Conservation (phyloP, 2,113 vertebrate genomes). For the Columbina picui region DNA sequence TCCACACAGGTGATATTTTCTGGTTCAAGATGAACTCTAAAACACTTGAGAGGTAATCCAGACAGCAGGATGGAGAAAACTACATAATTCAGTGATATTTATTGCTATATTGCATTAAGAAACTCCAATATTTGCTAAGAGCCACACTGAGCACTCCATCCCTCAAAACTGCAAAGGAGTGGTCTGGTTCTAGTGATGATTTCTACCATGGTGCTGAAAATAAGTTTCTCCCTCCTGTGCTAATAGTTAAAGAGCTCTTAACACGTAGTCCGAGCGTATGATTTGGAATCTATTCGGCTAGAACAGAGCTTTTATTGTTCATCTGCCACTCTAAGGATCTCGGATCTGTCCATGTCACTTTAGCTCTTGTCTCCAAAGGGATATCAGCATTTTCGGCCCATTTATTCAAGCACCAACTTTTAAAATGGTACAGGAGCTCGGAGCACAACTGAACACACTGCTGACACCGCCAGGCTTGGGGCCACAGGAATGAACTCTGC, state of each 20-base stretch:
- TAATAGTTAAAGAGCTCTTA: background rate
- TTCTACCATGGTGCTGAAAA: background rate
- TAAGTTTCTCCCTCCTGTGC: background rate
- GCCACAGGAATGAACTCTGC: slow-evolving; percentile 8
- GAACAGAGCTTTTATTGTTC: slow-evolving; percentile 32
- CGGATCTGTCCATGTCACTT: slow-evolving; percentile 44
- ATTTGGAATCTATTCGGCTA: slow-evolving; percentile 17
- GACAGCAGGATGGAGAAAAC: background rate
- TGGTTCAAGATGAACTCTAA: background rate
- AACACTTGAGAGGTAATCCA: background rate
- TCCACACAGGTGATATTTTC: background rate
- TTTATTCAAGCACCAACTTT: slow-evolving; percentile 40
- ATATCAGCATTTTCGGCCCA: slow-evolving; percentile 38
- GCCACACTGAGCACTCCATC: background rate
- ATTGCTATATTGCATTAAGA: background rate
- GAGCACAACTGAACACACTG: slow-evolving; percentile 6
- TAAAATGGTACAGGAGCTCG: slow-evolving; percentile 4
- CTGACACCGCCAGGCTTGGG: background rate
- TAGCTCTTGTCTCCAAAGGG: background rate
- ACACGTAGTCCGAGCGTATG: background rate
- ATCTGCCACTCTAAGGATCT: slow-evolving; percentile 6
- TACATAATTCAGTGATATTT: background rate
- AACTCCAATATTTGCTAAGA: background rate
- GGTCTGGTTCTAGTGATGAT: background rate
- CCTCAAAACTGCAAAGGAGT: background rate